phyloP scores from a whole-genome alignment of 2,888 invertebrate species.

The Philereme transversata region DNA sequence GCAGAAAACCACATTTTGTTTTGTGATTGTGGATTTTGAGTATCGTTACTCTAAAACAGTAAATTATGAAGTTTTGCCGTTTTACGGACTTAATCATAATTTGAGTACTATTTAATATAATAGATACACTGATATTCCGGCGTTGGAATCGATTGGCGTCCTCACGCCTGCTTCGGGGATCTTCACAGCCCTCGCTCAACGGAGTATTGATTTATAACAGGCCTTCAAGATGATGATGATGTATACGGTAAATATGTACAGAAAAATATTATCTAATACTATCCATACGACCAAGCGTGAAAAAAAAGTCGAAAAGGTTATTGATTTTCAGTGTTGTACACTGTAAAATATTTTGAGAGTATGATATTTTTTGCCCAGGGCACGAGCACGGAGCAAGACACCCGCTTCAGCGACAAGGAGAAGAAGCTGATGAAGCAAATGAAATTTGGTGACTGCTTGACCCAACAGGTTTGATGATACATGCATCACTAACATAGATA shows the following conservation, averaged over 20 bases:
- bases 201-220: slow-evolving; percentile 58
- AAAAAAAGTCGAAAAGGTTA: slow-evolving; percentile 1
- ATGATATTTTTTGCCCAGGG: slow-evolving; percentile 85
- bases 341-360: too few species aligned
- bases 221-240: slow-evolving; percentile 70
- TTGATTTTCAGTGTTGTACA: neutral
- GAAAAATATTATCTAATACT: neutral
- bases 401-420: slow-evolving; percentile 99
- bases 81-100: neutral
- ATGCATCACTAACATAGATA: too few species aligned
- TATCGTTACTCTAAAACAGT: neutral
- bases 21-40: slow-evolving; percentile 3
- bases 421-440: slow-evolving; percentile 99
- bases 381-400: slow-evolving; percentile 99
- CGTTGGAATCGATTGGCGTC: slow-evolving; percentile 45
- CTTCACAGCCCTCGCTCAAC: slow-evolving; percentile 45
- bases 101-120: neutral
- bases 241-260: slow-evolving; percentile 64
- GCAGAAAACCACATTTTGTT: slow-evolving; percentile 48
- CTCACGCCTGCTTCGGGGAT: slow-evolving; percentile 50
- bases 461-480: slow-evolving; percentile 88
- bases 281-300: neutral
- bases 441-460: slow-evolving; percentile 97
- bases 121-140: slow-evolving; percentile 1
- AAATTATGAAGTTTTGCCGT: slow-evolving; percentile 7